Percentiles rank a stretch among this genome's conserved stretches.
Evolutionary conservation across 2,888 invertebrate genomes (phyloP).

Genomic region (Koerneria pararmatus): DNA sequence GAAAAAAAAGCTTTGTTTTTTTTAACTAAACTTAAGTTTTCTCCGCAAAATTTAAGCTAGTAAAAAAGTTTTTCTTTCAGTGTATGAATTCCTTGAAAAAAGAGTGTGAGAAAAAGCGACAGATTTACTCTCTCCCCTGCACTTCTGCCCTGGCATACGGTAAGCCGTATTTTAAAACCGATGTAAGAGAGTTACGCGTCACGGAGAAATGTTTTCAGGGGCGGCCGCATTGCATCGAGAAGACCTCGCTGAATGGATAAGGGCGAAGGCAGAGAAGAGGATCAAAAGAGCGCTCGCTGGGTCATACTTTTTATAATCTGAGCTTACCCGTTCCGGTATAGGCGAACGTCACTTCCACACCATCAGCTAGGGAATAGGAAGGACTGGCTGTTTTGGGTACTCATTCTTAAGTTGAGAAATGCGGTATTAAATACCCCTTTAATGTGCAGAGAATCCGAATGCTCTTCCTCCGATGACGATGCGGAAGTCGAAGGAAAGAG

Average conservation of each 20-base stretch:
- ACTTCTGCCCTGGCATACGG: conserved; percentile 28
- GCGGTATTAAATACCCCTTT: neutral
- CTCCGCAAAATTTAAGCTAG: too few species aligned
- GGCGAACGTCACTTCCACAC: too few species aligned
- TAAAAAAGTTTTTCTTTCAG: too few species aligned
- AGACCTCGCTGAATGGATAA: conserved; percentile 35
- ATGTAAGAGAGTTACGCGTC: conserved; percentile 22
- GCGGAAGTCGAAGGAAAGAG: conserved; percentile 9
- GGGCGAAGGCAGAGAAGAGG: conserved; percentile 23
- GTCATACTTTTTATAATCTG: too few species aligned
- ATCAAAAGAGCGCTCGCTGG: neutral
- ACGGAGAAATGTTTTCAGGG: too few species aligned
- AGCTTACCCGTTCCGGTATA: too few species aligned
- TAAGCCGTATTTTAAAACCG: conserved; percentile 28
- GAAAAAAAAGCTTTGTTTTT: too few species aligned
- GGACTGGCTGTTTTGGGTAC: neutral
- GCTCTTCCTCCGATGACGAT: conserved; percentile 11
- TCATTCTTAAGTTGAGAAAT: neutral
- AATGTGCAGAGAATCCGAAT: neutral
- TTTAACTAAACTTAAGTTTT: too few species aligned
- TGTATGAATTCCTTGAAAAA: neutral
- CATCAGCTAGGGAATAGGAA: neutral
- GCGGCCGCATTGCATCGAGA: too few species aligned
- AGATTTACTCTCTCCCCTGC: conserved; percentile 19
- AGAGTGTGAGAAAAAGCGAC: neutral